Evolutionary conservation across 2,113 vertebrate species (phyloP).

Genomic region (Acrocephalus kingi): DNA sequence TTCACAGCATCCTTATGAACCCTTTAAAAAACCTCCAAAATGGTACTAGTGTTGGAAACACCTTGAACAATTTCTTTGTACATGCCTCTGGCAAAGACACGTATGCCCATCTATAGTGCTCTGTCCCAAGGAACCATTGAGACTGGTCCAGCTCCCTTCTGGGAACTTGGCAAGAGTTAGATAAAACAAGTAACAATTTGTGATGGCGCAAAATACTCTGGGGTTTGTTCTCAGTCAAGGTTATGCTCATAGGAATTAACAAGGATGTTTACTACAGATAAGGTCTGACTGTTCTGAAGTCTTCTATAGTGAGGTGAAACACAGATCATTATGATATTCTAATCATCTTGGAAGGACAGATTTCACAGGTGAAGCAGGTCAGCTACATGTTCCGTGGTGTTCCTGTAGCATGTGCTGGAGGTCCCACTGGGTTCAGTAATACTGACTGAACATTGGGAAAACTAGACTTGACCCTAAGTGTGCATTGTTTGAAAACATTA

Average conservation of each 20-base stretch:
- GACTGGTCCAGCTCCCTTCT: neutral
- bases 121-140: neutral
- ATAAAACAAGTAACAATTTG: neutral
- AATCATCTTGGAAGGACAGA: neutral
- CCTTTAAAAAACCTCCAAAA: neutral
- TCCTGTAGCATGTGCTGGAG: neutral
- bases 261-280: neutral
- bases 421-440: neutral
- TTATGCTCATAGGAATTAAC: neutral
- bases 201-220: neutral
- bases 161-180: neutral
- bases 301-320: neutral
- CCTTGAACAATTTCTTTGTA: neutral
- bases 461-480: neutral
- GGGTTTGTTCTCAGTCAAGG: neutral
- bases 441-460: neutral
- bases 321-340: neutral
- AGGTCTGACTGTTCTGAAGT: neutral
- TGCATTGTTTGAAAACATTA: neutral
- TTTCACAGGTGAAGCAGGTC: neutral
- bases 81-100: neutral
- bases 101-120: neutral
- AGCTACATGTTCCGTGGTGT: neutral
- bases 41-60: neutral
- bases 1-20: neutral